Evolutionary conservation across 2,888 invertebrate species (phyloP).

Genomic region (Agonopterix arenella): DNA sequence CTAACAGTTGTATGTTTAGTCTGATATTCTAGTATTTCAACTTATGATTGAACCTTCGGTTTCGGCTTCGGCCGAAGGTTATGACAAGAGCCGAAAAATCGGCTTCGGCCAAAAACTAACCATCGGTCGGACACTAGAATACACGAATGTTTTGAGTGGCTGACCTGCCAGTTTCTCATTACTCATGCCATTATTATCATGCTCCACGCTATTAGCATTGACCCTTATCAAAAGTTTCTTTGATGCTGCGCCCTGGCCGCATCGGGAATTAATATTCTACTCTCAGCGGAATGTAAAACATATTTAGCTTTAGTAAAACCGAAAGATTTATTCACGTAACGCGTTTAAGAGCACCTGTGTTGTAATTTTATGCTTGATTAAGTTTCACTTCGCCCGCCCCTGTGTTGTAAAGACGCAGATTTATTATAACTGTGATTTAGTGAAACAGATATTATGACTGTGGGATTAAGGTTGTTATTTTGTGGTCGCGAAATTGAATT

Average conservation of each 20-base stretch:
- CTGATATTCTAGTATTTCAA: too few relatives aligned
- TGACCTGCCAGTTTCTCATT: slow-evolving; percentile 22
- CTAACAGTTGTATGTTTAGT: too few relatives aligned
- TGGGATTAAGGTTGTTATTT: neutral
- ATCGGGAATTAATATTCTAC: slow-evolving; percentile 17
- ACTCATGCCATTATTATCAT: slow-evolving; percentile 23
- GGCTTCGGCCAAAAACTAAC: too few relatives aligned
- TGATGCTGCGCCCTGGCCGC: slow-evolving; percentile 29
- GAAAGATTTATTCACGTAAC: neutral
- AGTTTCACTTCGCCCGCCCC: neutral
- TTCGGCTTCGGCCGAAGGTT: too few relatives aligned
- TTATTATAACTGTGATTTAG: too few relatives aligned
- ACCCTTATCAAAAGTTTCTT: slow-evolving; percentile 54
- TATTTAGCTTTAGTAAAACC: neutral
- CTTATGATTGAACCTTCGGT: too few relatives aligned
- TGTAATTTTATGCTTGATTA: neutral
- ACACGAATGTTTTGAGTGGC: slow-evolving; percentile 19
- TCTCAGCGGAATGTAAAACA: neutral
- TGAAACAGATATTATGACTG: neutral
- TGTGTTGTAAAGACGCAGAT: neutral
- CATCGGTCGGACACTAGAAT: neutral
- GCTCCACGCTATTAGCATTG: slow-evolving; percentile 34
- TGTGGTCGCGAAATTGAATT: too few relatives aligned
- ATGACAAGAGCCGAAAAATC: too few relatives aligned
- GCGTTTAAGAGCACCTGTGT: neutral